Conservation (phyloP, 2,113 vertebrate genomes). For the Spheniscus mendiculus region DNA sequence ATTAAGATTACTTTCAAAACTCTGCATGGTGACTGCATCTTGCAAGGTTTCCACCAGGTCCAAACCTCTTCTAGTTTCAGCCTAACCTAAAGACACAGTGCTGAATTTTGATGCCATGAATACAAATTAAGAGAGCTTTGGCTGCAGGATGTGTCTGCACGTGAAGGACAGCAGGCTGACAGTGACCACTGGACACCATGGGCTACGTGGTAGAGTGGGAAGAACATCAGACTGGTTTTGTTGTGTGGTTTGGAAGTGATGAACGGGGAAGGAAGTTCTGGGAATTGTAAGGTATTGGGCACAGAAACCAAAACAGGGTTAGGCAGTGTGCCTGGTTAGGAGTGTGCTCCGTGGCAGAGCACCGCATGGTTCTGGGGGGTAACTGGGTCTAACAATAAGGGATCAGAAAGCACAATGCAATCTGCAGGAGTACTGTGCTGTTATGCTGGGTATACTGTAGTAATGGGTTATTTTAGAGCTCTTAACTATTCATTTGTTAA, state of each 20-base stretch:
- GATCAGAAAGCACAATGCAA: neutral
- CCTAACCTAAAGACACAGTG: neutral
- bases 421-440: neutral
- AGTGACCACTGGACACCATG: neutral
- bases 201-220: neutral
- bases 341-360: neutral
- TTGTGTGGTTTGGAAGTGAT: neutral
- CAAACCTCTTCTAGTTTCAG: neutral
- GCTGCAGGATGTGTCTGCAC: neutral
- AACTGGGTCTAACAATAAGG: neutral
- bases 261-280: neutral
- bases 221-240: neutral
- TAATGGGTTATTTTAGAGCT: neutral
- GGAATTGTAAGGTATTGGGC: neutral
- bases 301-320: neutral
- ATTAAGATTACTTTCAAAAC: neutral
- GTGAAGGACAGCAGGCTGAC: neutral
- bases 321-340: neutral
- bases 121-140: neutral
- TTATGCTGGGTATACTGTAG: neutral
- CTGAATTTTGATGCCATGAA: neutral
- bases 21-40: neutral
- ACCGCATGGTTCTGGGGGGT: neutral
- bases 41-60: neutral
- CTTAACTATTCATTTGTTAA: neutral